phyloP scores from a whole-genome alignment of 2,113 vertebrate genomes.

The Guaruba guarouba region DNA sequence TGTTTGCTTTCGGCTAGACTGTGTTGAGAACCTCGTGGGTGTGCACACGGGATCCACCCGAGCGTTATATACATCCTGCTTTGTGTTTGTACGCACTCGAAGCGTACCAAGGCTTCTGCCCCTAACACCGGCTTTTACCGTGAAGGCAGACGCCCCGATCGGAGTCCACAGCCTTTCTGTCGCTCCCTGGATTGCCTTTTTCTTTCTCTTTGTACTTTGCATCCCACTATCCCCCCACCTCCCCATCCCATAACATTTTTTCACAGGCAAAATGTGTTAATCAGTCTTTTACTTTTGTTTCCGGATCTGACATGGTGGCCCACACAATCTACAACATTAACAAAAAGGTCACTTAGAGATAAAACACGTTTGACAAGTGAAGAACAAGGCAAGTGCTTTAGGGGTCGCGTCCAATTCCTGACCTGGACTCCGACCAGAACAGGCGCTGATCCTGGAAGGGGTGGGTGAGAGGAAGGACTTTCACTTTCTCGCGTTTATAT shows the following conservation, averaged over 20 bases:
- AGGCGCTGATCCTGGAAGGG: conserved; percentile 47
- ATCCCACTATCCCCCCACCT: background rate
- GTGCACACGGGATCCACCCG: background rate
- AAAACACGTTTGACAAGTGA: conserved; percentile 76
- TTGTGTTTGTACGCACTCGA: background rate
- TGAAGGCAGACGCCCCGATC: background rate
- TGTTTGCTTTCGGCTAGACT: background rate
- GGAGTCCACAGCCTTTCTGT: background rate
- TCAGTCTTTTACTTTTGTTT: conserved; percentile 73
- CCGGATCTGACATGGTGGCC: conserved; percentile 74
- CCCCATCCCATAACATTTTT: conserved; percentile 53
- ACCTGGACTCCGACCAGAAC: conserved; percentile 67
- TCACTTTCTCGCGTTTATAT: conserved; percentile 46
- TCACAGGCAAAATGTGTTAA: conserved; percentile 65
- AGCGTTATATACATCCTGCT: background rate
- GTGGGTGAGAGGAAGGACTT: conserved; percentile 43
- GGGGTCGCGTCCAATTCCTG: conserved; percentile 72
- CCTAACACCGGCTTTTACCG: background rate
- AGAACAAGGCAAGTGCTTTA: conserved; percentile 70
- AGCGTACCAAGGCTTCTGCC: background rate
- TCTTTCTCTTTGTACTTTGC: conserved; percentile 48
- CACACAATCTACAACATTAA: conserved; percentile 71
- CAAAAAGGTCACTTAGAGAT: conserved; percentile 76
- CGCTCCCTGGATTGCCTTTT: background rate
- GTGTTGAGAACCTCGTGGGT: background rate